Base-by-base conservation (phyloP, 2,888 invertebrate species). In the Drosophila ezoana region DNA sequence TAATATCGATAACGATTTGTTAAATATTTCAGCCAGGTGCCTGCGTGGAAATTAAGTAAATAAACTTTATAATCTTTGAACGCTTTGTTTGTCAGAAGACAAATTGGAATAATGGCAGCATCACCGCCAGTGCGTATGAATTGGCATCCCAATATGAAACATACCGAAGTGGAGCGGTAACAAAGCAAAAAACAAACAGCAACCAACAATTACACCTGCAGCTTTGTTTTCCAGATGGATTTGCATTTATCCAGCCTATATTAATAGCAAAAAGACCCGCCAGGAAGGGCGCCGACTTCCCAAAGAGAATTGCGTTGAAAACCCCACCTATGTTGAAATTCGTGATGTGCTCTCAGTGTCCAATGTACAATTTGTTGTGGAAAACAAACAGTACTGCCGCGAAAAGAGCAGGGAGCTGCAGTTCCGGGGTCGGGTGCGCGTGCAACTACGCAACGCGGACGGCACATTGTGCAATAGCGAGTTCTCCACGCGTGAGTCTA, bases 251-350 rank as follows among this genome's bases (percentile, higher is more conserved):
- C 99, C 99, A 60, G 96, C 98, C 0, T 99, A 99, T 88, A 93
- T 99, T 52, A 99, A 99, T 91, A 97, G 96, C 85, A 98, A 98
- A 90, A 98, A 97, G 91, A 96, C 98, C 0, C 91, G 96, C 14
- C 97, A 97, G 1, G 96, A 98, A 92, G 99, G 99, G 5, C 94
- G 99, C 35, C 95, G 95, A 79, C 93, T 99, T 20, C 93, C 96
- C 1, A 97, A 97, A 92, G 94, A 95, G 2, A 95, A 95, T 90
- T 98, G 97, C 91, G 96, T 99, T 0, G 98, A 99, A 83, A 98
- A 98, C 92, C 99, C 99, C 13, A 98, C 98, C 0, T 96, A 96
- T 91, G 95, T 96, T 85, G 99, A 99, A 93, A 99, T 99, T 70
- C 94, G 97, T 73, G 99, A 99, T 93, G 98, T 99, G 2, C 93